Conservation (phyloP, 92 coral and sea anemone genomes). For the Siderastrea radians region DNA sequence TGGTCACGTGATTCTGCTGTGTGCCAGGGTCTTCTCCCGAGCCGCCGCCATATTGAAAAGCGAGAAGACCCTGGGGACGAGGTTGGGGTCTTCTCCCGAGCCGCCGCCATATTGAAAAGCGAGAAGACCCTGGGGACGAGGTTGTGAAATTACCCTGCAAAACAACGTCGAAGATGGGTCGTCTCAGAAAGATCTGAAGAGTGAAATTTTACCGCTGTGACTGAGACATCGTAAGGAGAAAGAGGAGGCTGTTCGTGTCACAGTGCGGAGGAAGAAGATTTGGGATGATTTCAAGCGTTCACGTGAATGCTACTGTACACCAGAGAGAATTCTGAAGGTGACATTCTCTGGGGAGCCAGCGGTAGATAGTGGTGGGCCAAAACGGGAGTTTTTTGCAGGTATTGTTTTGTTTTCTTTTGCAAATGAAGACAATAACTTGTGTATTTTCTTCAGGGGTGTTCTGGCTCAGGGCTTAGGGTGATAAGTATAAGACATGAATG, state of each 20-base stretch:
- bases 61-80: no score
- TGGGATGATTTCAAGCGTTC: slow-evolving; percentile 50
- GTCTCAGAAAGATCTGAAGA: not conserved
- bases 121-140: no score
- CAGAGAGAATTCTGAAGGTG: slow-evolving; percentile 28
- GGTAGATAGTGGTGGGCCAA: no score
- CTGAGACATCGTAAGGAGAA: not conserved
- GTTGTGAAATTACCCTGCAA: not conserved
- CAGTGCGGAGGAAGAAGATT: slow-evolving; percentile 44
- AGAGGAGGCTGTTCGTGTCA: slow-evolving; percentile 16
- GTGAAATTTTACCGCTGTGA: not conserved
- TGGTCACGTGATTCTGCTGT: no score
- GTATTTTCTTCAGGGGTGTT: no score
- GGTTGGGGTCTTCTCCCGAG: no score
- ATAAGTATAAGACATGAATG: not conserved
- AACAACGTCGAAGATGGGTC: not conserved
- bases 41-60: no score
- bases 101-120: no score
- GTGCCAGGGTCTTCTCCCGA: no score
- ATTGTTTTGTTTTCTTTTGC: no score
- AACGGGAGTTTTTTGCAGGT: no score
- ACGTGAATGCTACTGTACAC: slow-evolving; percentile 32
- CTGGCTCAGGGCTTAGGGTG: not conserved
- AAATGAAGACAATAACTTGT: no score
- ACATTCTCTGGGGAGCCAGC: slow-evolving; percentile 47